Percentiles rank a stretch among this genome's conserved stretches.
These are phyloP conservation scores for Xiphorhynchus erythropygius DNA, from an alignment of 2,797 vertebrate species.

Conservation along the genomic window DNA sequence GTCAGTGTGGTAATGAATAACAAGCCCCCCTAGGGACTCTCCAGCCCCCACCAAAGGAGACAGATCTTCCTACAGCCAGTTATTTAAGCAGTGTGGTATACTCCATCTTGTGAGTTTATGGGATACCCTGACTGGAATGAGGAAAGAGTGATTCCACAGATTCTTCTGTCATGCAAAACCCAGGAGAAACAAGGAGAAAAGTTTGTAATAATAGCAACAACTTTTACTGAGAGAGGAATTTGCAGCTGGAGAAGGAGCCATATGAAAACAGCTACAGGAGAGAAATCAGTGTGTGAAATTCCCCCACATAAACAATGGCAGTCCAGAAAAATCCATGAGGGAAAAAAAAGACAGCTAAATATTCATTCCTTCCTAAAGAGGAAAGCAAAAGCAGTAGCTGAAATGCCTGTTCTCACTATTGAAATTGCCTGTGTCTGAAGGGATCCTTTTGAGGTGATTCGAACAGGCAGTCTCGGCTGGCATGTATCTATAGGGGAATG, in stretches of 20 bases:
- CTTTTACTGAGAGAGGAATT: not conserved
- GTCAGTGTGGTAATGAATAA: not conserved
- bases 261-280: not conserved
- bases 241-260: not conserved
- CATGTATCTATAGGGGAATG: rapidly evolving
- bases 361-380: not conserved
- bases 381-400: not conserved
- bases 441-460: not conserved
- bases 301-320: not conserved
- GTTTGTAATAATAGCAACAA: not conserved
- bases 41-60: not conserved
- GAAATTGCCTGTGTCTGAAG: not conserved
- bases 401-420: not conserved
- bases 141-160: not conserved
- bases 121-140: not conserved
- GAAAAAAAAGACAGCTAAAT: not conserved
- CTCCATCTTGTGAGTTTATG: not conserved
- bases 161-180: not conserved
- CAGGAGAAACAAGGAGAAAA: not conserved
- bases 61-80: not conserved
- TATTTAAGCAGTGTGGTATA: not conserved
- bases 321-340: not conserved
- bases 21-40: not conserved
- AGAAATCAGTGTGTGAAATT: not conserved
- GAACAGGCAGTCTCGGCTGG: not conserved